phyloP scores from a whole-genome alignment of 2,797 vertebrate genomes.

The Podarcis lilfordi region DNA sequence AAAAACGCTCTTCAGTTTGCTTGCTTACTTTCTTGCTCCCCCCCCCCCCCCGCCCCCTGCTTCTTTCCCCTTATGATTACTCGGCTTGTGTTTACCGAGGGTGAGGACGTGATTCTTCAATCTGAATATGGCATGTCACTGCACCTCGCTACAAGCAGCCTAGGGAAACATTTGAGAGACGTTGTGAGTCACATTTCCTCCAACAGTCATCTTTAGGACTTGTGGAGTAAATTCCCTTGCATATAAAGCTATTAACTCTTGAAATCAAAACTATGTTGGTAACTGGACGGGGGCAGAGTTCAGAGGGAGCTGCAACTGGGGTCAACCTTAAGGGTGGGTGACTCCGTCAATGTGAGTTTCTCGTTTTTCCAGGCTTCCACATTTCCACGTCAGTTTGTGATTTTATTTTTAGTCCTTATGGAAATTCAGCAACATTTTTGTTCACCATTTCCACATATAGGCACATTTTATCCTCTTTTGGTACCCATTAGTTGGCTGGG shows the following conservation, averaged over 20 bases:
- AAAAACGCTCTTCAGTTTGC: constrained; percentile 32
- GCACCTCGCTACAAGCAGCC: rapidly evolving
- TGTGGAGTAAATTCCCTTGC: constrained; percentile 15
- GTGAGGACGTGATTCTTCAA: constrained; percentile 19
- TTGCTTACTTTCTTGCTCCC: background rate
- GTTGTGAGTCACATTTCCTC: constrained; percentile 40
- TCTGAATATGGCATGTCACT: background rate
- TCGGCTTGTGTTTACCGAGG: constrained; percentile 29
- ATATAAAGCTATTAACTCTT: background rate
- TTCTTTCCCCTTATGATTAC: background rate
- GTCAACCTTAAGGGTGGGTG: no score
- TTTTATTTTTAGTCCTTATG: no score
- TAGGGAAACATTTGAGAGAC: constrained; percentile 46
- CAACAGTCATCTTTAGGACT: background rate
- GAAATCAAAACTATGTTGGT: background rate
- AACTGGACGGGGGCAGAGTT: background rate
- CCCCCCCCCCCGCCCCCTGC: background rate
- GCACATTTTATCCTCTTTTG: no score
- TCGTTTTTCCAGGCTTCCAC: no score
- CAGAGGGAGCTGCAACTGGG: background rate
- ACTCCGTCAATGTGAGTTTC: no score
- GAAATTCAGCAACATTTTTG: no score
- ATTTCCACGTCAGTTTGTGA: no score
- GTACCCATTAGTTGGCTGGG: no score
- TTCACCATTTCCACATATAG: no score